Evolutionary conservation across 2,888 invertebrate genomes (phyloP).

Genomic region (Cheilosia urbana): DNA sequence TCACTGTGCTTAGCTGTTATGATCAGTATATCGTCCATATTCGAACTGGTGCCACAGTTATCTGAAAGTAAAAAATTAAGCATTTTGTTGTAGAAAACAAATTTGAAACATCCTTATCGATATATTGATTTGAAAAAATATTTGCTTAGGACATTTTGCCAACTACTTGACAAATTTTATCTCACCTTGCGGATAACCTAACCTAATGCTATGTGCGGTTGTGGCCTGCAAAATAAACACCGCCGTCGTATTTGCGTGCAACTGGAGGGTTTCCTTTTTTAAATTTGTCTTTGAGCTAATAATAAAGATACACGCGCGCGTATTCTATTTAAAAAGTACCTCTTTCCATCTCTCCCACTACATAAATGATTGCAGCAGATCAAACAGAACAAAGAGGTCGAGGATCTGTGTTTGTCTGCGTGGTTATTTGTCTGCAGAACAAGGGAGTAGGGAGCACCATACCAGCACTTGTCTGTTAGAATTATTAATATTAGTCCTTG

Average conservation of each 20-base stretch:
- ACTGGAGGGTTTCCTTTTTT: conserved; percentile 13
- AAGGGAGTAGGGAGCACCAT: not conserved
- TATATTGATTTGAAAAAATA: conserved; percentile 19
- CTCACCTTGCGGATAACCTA: conserved; percentile 34
- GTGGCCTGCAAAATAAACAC: conserved; percentile 46
- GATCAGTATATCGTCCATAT: conserved; percentile 93
- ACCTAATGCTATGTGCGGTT: not conserved
- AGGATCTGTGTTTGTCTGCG: conserved; percentile 6
- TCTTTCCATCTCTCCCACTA: conserved; percentile 56
- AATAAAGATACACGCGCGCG: conserved; percentile 42
- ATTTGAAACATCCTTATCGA: conserved; percentile 36
- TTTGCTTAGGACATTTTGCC: conserved; percentile 50
- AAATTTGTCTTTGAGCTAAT: conserved; percentile 51
- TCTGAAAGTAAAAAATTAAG: conserved; percentile 80
- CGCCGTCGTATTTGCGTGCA: conserved; percentile 34
- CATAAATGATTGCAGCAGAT: conserved; percentile 64
- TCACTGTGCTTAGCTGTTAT: conserved; percentile 91
- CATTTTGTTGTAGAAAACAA: conserved; percentile 6
- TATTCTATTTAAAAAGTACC: conserved; percentile 62
- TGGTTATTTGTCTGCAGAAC: not conserved
- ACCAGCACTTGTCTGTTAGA: conserved; percentile 63
- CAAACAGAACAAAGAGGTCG: conserved; percentile 39
- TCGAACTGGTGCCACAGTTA: conserved; percentile 83
- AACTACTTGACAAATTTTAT: conserved; percentile 41
- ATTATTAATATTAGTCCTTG: conserved; percentile 73